Evolutionary conservation across 2,797 vertebrate genomes (phyloP).

Genomic region (Graptemys geographica): DNA sequence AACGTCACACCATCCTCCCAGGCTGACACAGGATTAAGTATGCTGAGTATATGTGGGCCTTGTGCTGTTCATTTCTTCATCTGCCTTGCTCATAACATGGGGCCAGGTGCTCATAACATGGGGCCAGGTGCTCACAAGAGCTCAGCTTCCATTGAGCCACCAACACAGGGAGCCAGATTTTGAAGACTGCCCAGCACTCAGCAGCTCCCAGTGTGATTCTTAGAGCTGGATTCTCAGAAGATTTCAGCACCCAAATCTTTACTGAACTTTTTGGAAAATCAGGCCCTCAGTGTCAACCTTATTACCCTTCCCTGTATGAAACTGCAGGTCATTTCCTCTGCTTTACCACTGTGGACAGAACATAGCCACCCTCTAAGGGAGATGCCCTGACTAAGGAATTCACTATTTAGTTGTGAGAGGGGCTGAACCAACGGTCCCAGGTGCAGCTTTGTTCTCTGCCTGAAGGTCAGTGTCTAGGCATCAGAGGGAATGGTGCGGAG

Average conservation of each 20-base stretch:
- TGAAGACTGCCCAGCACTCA: neutral
- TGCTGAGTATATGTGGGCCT: neutral
- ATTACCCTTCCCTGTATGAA: neutral
- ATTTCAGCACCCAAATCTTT: too few species aligned
- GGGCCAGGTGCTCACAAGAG: neutral
- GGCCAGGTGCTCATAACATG: neutral
- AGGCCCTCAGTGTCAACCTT: neutral
- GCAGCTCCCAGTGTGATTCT: neutral
- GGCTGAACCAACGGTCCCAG: neutral
- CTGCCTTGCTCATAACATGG: neutral
- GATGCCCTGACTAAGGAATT: neutral
- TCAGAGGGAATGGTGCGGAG: neutral
- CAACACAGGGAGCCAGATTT: neutral
- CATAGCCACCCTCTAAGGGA: neutral
- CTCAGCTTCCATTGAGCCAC: rapidly evolving
- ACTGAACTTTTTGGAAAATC: neutral
- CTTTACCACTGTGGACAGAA: neutral
- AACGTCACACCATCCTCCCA: too few species aligned
- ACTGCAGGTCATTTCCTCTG: neutral
- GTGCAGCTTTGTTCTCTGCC: neutral
- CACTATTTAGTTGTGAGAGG: neutral
- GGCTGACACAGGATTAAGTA: too few species aligned
- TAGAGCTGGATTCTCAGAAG: rapidly evolving
- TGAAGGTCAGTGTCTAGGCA: neutral
- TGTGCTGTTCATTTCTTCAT: too few species aligned